These are phyloP conservation scores for Aphelenchoides avenae DNA, from an alignment of 1,140 invertebrate genomes.

Conservation along the genomic window DNA sequence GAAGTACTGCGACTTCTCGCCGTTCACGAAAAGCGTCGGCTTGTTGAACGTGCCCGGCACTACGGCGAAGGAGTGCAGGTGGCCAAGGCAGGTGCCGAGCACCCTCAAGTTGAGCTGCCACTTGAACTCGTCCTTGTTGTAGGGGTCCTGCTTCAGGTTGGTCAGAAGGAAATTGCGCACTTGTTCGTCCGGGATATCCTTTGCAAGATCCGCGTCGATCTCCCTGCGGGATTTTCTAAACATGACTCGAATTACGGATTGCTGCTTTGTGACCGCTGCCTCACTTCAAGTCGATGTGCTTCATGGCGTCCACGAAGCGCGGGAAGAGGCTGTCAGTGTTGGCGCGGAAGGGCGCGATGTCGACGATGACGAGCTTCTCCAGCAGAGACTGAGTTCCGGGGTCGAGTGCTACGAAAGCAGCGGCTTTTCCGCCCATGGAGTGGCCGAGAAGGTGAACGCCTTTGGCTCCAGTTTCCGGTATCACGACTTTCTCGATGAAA, in stretches of 20 bases:
- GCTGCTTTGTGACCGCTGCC: too few species aligned
- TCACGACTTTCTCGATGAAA: constrained; percentile 38
- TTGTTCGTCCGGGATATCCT: constrained; percentile 59
- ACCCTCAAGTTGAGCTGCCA: constrained; percentile 74
- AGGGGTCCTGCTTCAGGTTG: constrained; percentile 67
- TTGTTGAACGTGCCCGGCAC: constrained; percentile 29
- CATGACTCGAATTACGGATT: too few species aligned
- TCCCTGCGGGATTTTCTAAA: constrained; percentile 29
- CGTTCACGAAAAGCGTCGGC: constrained; percentile 33
- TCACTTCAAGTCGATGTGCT: constrained; percentile 37
- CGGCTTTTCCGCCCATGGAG: constrained; percentile 54
- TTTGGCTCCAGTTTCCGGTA: constrained; percentile 17
- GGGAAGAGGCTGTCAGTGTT: constrained; percentile 23
- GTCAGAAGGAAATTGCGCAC: constrained; percentile 71
- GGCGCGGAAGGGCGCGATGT: constrained; percentile 18
- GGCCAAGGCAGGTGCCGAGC: constrained; percentile 66
- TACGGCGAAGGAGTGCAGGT: constrained; percentile 64
- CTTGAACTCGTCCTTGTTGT: constrained; percentile 66
- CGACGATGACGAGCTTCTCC: constrained; percentile 46
- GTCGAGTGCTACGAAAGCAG: constrained; percentile 37
- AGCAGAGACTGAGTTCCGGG: constrained; percentile 18
- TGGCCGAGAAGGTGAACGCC: constrained; percentile 44
- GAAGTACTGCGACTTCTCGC: constrained; percentile 44
- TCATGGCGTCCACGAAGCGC: constrained; percentile 35
- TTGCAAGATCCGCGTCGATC: constrained; percentile 28